Percentiles rank a stretch among this genome's conserved stretches.
phyloP scores from a whole-genome alignment of 2,113 vertebrate genomes.

The Erythrocebus patas region DNA sequence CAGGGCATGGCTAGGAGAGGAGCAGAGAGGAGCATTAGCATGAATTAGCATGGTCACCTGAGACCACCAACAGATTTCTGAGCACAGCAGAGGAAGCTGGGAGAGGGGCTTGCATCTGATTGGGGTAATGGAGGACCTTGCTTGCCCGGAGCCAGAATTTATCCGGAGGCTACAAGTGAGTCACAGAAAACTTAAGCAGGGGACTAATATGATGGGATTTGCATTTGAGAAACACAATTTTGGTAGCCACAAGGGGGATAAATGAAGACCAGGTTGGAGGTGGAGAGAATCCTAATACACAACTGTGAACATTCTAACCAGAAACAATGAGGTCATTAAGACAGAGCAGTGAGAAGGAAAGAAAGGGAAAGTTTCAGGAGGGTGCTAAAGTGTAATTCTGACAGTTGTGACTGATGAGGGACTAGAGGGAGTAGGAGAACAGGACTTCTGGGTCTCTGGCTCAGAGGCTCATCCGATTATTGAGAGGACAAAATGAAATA shows the following conservation, averaged over 20 bases:
- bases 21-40: not conserved
- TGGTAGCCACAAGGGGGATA: not conserved
- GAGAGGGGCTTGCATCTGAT: not conserved
- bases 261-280: not conserved
- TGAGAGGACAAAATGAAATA: not conserved
- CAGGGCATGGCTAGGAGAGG: not conserved
- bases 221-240: slow-evolving; percentile 48
- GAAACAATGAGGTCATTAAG: not conserved
- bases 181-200: slow-evolving; percentile 18
- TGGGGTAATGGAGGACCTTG: not conserved
- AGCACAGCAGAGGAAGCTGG: not conserved
- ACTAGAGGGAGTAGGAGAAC: no score
- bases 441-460: not conserved
- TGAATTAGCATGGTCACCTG: not conserved
- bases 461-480: not conserved
- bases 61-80: not conserved
- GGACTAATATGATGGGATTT: not conserved
- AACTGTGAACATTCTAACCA: not conserved
- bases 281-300: not conserved
- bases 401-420: not conserved
- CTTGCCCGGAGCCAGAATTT: not conserved
- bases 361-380: not conserved
- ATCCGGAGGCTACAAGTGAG: not conserved
- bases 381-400: not conserved
- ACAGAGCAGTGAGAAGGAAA: not conserved